Base-by-base conservation (phyloP, 2,888 invertebrate species). In the Alitta virens region DNA sequence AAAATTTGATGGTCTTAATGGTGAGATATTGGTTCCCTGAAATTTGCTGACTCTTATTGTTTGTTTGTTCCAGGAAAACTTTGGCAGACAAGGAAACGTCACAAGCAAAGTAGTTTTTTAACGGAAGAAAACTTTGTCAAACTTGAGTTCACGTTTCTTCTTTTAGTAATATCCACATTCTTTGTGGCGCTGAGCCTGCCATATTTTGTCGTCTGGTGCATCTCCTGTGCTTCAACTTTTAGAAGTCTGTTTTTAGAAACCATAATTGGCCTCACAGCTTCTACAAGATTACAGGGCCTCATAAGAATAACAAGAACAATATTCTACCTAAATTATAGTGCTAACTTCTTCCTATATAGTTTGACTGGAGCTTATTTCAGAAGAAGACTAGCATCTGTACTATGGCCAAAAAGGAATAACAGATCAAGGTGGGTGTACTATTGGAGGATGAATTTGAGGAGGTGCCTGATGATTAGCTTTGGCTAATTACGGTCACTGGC, bases 281-380 rank as follows among this genome's bases (percentile, higher is more conserved):
- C 43, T 16, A 62, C 64, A 16, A 27, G 43, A 26, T 18, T 46
- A 18, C 58, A 43, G 21, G 62, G 59, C 12, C 27, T 49, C 1
- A 63, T 75, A 2, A 63, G 66, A 52, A 68, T 76, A n/a, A 73
- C 75, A 0, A 55, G 75, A 21, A 73, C 74, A 1, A 72, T 77
- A 23, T 77, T 76, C 62, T 77, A 74, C 64, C 63, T 75, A 63
- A 79, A 78, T 65, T 79, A 77, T 62, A 77, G 77, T 61, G 68
- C 75, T 24, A 79, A 78, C 66, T 78, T 79, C 60, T 77, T 79
- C 65, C 68, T 79, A 43, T 79, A 77, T 60, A 73, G 72, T 63
- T 71, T 78, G 16, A 75, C 78, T 0, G 77, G 78, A 0, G 73
- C 75, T 16, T 75, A 75, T 62, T 78, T 78, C 65, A 68, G 78